A percentile compares a stretch with the other conserved stretches of the same genome.
Conservation (phyloP, 2,113 vertebrate species). For the Todiramphus chloris region DNA sequence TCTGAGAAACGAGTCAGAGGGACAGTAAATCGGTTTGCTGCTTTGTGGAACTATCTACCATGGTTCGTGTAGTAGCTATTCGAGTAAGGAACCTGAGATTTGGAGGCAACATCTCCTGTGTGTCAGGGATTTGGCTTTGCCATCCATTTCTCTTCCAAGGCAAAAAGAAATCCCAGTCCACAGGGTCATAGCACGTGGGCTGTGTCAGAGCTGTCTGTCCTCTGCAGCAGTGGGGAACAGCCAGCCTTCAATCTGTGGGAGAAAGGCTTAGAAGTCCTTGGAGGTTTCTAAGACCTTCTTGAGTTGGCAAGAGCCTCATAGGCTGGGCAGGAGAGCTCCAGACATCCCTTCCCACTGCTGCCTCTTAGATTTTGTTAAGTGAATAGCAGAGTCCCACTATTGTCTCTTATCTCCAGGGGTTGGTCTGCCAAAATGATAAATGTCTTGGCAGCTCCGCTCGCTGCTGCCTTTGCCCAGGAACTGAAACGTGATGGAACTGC, state of each 20-base stretch:
- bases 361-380: background rate
- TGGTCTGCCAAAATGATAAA: background rate
- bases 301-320: background rate
- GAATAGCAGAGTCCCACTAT: background rate
- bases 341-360: background rate
- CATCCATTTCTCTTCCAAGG: background rate
- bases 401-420: background rate
- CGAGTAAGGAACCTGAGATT: background rate
- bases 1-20: background rate
- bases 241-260: background rate
- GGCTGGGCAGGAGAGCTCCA: background rate
- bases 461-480: background rate
- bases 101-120: background rate
- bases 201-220: background rate
- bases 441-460: background rate
- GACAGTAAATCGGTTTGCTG: background rate
- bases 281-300: background rate
- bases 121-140: background rate
- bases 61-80: background rate
- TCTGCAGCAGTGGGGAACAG: background rate
- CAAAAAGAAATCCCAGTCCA: background rate
- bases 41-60: background rate
- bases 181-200: accelerated
- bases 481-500: background rate
- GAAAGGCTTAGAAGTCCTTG: background rate